These are phyloP conservation scores for Sinopyrophorus schimmeli DNA, from an alignment of 2,888 invertebrate genomes.

Conservation along the genomic window DNA sequence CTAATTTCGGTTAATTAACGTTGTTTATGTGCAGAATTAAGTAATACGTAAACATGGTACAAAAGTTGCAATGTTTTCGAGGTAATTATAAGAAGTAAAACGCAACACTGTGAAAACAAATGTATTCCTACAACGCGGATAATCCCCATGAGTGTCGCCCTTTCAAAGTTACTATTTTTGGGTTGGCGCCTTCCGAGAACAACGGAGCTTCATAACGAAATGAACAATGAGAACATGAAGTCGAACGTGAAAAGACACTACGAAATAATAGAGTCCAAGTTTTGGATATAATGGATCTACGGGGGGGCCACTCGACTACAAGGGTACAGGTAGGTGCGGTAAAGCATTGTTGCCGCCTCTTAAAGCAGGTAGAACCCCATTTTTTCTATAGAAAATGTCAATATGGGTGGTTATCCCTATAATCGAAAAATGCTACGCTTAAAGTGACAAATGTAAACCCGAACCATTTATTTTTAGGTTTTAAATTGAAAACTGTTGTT, in stretches of 20 bases:
- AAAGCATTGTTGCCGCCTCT: conserved; percentile 10
- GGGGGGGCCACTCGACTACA: conserved; percentile 46
- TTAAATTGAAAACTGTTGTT: too few species aligned
- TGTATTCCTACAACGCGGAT: conserved; percentile 9
- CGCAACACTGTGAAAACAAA: neutral
- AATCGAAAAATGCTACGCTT: too few species aligned
- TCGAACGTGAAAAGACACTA: conserved; percentile 45
- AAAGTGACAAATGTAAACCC: too few species aligned
- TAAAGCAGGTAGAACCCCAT: conserved; percentile 19
- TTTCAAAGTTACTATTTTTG: conserved; percentile 28
- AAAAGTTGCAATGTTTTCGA: too few species aligned
- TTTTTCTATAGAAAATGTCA: too few species aligned
- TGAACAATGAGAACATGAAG: conserved; percentile 44
- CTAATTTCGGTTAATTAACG: too few species aligned
- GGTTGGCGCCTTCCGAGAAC: conserved; percentile 44
- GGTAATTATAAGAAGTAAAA: neutral
- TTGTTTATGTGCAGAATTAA: too few species aligned
- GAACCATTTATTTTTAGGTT: too few species aligned
- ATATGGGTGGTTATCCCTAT: too few species aligned
- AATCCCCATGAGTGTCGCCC: conserved; percentile 20
- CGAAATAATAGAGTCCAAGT: conserved; percentile 43
- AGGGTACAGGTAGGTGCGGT: conserved; percentile 30
- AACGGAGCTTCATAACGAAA: conserved; percentile 41
- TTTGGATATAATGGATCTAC: conserved; percentile 42
- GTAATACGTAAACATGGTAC: too few species aligned